Base-by-base conservation (phyloP, 2,888 invertebrate genomes). In the Thecophora atra region DNA sequence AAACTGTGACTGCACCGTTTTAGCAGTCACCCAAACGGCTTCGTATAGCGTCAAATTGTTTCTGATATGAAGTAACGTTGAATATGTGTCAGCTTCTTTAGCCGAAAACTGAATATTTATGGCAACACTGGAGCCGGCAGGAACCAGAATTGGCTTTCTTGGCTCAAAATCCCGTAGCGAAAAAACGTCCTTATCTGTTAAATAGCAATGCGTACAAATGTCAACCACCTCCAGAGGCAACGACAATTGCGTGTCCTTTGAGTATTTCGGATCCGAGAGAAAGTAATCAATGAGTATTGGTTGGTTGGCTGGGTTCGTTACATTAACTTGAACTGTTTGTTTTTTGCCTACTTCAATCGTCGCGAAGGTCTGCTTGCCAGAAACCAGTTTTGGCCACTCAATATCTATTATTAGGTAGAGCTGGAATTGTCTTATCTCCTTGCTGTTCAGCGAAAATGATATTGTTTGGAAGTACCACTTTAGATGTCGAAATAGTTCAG, bases 31-130 rank as follows among this genome's bases (percentile, higher is more conserved):
- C 81, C 93, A 91, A 30, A 97, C 89, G 3, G 93, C 91, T 86
- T 99, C 98, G 81, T 98, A 86, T 51, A 96, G 91, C 0, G 98
- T 99, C 81, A 99, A 88, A 86, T 99, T 99, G 86, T 98, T 99
- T 79, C 98, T 92, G 85, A 86, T 83, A 72, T 86, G 86, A 47
- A 87, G 76, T 11, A 87, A 77, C 0, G 87, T 86, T 66, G 86
- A 85, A 76, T 83, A 86, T 3, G 79, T 82, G 2, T 85, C 86
- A 3, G 81, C 76, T 44, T 76, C 74, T 28, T 79, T 78, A 1
- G 86, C 81, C 37, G 79, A 77, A 73, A 87, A 86, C 65, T 80
- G 80, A 47, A 87, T 79, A 0, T 81, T 80, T 11, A 87, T 81
- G 19, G 78, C 78, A 0, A 82, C 73, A n/a, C 80, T 80, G 0